Conservation (phyloP, 2,888 invertebrate species). For the Epicampocera succincta region DNA sequence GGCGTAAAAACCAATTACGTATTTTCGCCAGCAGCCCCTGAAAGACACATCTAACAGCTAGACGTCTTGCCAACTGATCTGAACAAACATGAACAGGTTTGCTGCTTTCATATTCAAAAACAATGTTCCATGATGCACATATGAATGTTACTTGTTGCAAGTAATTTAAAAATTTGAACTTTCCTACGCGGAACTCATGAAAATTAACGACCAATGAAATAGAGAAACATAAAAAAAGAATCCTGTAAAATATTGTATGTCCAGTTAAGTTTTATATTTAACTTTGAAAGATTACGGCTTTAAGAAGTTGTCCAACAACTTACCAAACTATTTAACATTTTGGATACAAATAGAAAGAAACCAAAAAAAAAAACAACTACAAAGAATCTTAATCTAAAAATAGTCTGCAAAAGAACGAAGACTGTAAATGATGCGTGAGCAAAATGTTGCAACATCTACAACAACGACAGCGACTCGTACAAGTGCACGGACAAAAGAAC, state of each 20-base stretch:
- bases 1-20: conserved; percentile 45
- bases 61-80: conserved; percentile 4
- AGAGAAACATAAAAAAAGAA: conserved; percentile 17
- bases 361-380: neutral
- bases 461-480: neutral
- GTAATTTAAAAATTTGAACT: conserved; percentile 59
- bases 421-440: conserved; percentile 63
- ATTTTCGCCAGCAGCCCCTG: conserved; percentile 24
- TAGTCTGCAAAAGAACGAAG: conserved; percentile 55
- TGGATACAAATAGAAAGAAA: conserved; percentile 40
- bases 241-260: conserved; percentile 37
- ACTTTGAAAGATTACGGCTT: conserved; percentile 57
- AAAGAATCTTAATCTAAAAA: conserved; percentile 52
- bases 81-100: conserved; percentile 38
- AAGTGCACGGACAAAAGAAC: neutral
- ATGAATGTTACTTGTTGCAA: conserved; percentile 24
- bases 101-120: conserved; percentile 31
- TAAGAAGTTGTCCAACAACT: conserved; percentile 65
- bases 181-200: conserved; percentile 61
- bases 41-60: neutral
- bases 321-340: conserved; percentile 65
- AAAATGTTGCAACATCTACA: conserved; percentile 49
- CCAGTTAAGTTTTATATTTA: conserved; percentile 64
- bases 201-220: conserved; percentile 58
- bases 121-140: conserved; percentile 16